A percentile compares a stretch with the other conserved stretches of the same genome.
Conservation (phyloP, 2,888 invertebrate genomes). For the Polydrusus tereticollis region DNA sequence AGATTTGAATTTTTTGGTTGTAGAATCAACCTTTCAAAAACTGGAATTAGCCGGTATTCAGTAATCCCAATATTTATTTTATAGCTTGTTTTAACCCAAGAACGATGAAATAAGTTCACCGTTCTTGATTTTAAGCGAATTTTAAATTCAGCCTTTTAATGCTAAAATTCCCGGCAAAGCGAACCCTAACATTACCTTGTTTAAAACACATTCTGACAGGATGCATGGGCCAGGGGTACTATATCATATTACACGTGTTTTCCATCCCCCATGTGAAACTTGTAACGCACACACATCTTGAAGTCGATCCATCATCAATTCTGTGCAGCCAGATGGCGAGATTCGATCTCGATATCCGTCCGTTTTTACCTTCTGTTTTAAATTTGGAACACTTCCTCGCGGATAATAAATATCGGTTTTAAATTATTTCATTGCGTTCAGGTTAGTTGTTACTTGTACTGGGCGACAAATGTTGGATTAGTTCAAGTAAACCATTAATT, state of each 20-base stretch:
- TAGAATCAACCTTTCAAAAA: too few relatives aligned
- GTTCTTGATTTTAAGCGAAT: not conserved
- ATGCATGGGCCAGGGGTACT: constrained; percentile 3
- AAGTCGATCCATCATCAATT: constrained; percentile 31
- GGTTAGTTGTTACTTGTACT: too few relatives aligned
- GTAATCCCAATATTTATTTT: too few relatives aligned
- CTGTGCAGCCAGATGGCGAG: constrained; percentile 27
- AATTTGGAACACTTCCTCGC: constrained; percentile 26
- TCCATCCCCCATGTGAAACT: constrained; percentile 14
- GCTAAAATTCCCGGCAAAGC: constrained; percentile 13
- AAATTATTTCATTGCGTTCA: too few relatives aligned
- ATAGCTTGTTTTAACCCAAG: too few relatives aligned
- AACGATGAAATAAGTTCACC: not conserved
- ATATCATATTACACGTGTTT: constrained; percentile 12
- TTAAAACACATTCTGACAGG: constrained; percentile 7
- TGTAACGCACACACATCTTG: not conserved
- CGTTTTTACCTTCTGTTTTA: constrained; percentile 36
- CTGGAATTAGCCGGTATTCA: too few relatives aligned
- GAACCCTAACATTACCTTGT: not conserved
- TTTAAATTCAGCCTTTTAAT: not conserved
- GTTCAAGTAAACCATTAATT: too few relatives aligned
- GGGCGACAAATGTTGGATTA: too few relatives aligned
- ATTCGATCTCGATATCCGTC: constrained; percentile 27
- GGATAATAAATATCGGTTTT: too few relatives aligned
- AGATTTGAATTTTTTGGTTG: too few relatives aligned